Conservation (phyloP, 2,797 vertebrate species). For the Orestias chungarensis region DNA sequence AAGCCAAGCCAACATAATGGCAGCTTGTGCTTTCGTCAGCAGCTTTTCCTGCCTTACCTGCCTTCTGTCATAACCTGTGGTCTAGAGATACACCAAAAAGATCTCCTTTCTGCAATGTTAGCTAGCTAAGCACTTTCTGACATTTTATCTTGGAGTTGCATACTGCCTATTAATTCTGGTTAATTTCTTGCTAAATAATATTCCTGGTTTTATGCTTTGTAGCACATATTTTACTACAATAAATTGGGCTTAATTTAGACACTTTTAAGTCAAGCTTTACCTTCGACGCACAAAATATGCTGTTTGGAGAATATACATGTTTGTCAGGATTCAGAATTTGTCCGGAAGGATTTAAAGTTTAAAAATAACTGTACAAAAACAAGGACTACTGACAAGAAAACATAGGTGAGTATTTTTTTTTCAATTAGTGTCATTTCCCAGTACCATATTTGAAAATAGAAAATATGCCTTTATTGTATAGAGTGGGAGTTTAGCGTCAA, state of each 20-base stretch:
- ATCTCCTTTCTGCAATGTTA: neutral
- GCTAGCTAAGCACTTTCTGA: neutral
- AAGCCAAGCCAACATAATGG: neutral
- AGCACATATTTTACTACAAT: neutral
- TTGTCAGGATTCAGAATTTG: too few species aligned
- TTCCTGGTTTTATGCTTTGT: neutral
- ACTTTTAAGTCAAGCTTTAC: neutral
- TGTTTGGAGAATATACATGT: neutral
- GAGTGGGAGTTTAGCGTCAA: neutral
- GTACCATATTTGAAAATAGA: neutral
- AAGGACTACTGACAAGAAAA: neutral
- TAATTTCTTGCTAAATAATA: neutral
- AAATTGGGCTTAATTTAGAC: neutral
- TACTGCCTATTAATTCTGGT: neutral
- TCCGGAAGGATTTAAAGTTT: neutral
- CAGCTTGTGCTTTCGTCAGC: neutral
- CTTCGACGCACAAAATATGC: neutral
- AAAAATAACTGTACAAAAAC: neutral
- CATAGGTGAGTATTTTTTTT: neutral
- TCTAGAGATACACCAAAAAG: neutral
- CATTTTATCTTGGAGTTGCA: neutral
- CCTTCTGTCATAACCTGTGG: neutral
- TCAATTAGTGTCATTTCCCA: neutral
- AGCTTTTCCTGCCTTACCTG: neutral
- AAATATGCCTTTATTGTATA: neutral